phyloP scores from a whole-genome alignment of 2,113 vertebrate species.

The Antechinus stuartii region DNA sequence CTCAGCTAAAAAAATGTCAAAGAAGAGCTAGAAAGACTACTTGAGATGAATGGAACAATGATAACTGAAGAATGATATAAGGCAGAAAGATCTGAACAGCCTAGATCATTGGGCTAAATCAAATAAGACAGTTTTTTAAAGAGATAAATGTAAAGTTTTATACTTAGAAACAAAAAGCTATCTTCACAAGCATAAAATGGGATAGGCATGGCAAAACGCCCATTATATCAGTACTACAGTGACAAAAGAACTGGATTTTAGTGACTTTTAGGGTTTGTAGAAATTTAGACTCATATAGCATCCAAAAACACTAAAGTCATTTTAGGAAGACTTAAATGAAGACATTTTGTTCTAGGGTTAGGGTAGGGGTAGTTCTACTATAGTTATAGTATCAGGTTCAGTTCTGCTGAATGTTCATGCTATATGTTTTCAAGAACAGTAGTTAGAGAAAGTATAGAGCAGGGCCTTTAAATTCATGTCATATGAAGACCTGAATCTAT shows the following conservation, averaged over 20 bases:
- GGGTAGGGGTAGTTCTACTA: not conserved
- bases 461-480: not conserved
- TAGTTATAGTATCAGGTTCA: not conserved
- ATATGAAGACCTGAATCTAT: not conserved
- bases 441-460: not conserved
- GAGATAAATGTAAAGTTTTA: not conserved
- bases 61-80: not conserved
- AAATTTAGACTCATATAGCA: not conserved
- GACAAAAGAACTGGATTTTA: not conserved
- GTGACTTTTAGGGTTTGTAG: not conserved
- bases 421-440: not conserved
- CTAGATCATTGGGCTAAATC: not conserved
- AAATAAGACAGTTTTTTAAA: not conserved
- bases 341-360: not conserved
- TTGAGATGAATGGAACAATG: not conserved
- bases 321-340: not conserved
- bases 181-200: too few relatives aligned
- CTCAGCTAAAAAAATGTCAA: not conserved
- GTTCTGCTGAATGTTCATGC: not conserved
- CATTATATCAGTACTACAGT: not conserved
- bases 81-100: not conserved
- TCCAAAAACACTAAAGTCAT: not conserved
- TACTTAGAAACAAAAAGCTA: not conserved
- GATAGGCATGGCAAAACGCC: not conserved
- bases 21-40: not conserved